Evolutionary conservation across 2,888 invertebrate genomes (phyloP), one percentile per base, ranked within the genome.

Genomic region (Cynaeus angustus): DNA sequence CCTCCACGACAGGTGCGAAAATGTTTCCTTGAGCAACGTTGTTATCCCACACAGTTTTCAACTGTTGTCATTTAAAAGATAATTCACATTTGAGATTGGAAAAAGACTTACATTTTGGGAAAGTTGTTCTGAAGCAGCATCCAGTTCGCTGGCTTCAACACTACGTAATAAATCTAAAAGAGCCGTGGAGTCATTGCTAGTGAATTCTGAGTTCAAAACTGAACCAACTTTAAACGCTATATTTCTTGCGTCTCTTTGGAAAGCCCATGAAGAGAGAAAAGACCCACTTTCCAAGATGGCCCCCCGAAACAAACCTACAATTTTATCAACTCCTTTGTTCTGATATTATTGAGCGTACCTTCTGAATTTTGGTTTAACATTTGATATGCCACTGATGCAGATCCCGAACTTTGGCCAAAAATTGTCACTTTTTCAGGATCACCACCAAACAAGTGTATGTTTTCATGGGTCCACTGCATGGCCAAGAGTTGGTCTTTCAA

Each of bases 401-500:
- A 72, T 7, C 79, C 79, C 7, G 79, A 77, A 46, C 79, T 79
- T 65, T 78, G 53, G 7, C 78, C 78, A 53, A 75, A 75, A 14
- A 79, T 74, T 0, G 75, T 76, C 0, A 78, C 73, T 71, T 74
- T 73, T 1, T 58, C 50, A 8, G 76, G 75, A 71, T 79, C 77
- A 14, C 79, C 79, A 4, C 79, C 78, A 66, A 79, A 79, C 5
- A 58, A 67, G 7, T 66, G 64, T 9, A 79, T 77, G 53, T 79
- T 79, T 3, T 74, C 66, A 6, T 74, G 72, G 0, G 74, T 72
- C 79, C 79, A 78, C 43, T 67, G 70, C 12, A 79, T 58, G 8
- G 75, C 79, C 6, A 78, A 52, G 2, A 72, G 70, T 68, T 78
- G 77, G 72, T 79, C 78, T 56, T 78, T 79, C 6, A 79, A 59